Evolutionary conservation across 2,113 vertebrate genomes (phyloP), one percentile per base, ranked within the genome.

Genomic region (Myotis yumanensis): DNA sequence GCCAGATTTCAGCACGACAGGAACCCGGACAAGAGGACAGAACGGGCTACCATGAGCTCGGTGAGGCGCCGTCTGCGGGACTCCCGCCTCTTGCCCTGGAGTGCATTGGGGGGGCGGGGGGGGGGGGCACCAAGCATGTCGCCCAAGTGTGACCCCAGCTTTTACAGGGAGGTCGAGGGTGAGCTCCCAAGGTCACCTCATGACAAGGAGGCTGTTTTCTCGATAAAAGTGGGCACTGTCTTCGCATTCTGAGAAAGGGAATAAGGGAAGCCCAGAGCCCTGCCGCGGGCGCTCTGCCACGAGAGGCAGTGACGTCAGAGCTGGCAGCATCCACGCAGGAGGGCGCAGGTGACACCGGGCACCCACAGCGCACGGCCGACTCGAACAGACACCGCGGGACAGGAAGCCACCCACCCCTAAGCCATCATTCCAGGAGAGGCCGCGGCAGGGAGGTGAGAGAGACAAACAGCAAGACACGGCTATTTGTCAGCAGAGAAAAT

Each of bases 161-260:
- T 73, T 46, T 12, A 91, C 32, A 69, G 52, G 46, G 46, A 93
- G 82, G 94, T 87, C 90, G 95, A 90, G 93, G 85, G 81, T 59
- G 14, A 86, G 79, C 64, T 89, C 69, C 62, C 73, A 81, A 93
- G 86, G 94, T 57, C 94, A 77, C 23, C 54, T 90, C 52, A 25
- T 69, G 22, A 97, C 82, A 91, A 97, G 30, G 77, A 6, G 40
- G 80, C 92, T 83, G 11, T 96, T 93, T 95, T 90, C 92, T 94
- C 94, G 89, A 76, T 48, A 89, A 83, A 95, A 96, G 69, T 87
- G 64, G 11, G 18, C 5, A 80, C 89, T 92, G 83, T 72, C 72
- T 86, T 32, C 59, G 8, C 75, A 30, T 51, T 94, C 87, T 84
- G 75, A 87, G 77, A 71, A 84, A 64, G 72, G 37, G 52, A 83